These are phyloP conservation scores for Zosterops lateralis DNA, from an alignment of 2,113 vertebrate genomes.

Conservation along the genomic window DNA sequence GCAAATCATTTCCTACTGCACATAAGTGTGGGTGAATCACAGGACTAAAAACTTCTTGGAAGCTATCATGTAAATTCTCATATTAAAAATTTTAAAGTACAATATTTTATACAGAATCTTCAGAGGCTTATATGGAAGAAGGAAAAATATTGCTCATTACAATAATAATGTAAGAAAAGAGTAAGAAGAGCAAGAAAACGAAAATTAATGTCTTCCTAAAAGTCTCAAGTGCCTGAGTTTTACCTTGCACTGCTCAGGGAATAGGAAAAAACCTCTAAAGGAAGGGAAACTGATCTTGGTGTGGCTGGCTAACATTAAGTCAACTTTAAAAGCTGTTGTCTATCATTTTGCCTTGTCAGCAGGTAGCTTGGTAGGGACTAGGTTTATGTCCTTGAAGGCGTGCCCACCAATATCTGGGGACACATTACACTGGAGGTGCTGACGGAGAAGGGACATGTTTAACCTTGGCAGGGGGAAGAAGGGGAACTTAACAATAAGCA, in stretches of 20 bases:
- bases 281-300: background rate
- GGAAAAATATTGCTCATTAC: background rate
- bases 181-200: background rate
- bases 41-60: background rate
- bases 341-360: slow-evolving; percentile 9
- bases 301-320: background rate
- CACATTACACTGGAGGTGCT: slow-evolving; percentile 43
- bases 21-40: background rate
- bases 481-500: slow-evolving; percentile 57
- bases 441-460: slow-evolving; percentile 49
- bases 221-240: background rate
- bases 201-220: background rate
- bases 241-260: background rate
- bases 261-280: background rate
- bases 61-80: background rate
- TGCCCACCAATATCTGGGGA: slow-evolving; percentile 56
- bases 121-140: background rate
- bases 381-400: slow-evolving; percentile 26
- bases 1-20: background rate
- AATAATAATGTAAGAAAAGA: background rate
- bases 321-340: slow-evolving; percentile 4
- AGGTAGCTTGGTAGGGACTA: background rate
- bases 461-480: slow-evolving; percentile 57
- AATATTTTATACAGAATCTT: background rate
- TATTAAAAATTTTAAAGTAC: background rate